These are phyloP conservation scores for Lycaon pictus DNA, from an alignment of 2,113 vertebrate genomes.

Conservation along the genomic window DNA sequence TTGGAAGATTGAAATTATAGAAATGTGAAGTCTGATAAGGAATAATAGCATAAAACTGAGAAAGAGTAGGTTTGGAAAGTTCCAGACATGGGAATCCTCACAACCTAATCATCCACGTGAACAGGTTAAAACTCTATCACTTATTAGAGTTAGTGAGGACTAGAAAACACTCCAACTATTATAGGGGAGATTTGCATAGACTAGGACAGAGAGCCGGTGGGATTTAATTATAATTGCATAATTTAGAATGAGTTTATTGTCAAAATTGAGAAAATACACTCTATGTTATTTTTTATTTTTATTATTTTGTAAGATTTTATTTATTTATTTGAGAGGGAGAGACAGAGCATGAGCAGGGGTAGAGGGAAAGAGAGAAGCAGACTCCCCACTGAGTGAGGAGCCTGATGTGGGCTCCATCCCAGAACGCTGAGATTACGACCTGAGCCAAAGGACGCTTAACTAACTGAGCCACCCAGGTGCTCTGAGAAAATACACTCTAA, in stretches of 20 bases:
- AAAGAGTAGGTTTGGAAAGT: background rate
- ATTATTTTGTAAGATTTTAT: too few relatives aligned
- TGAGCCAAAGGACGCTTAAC: too few relatives aligned
- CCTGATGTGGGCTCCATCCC: too few relatives aligned
- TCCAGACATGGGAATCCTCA: background rate
- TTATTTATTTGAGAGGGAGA: too few relatives aligned
- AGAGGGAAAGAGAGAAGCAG: too few relatives aligned
- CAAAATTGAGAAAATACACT: background rate
- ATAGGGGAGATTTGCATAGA: background rate
- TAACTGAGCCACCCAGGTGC: too few relatives aligned
- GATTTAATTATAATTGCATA: background rate
- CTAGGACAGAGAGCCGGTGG: background rate
- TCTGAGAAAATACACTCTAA: background rate
- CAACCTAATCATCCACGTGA: background rate
- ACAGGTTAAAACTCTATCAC: background rate
- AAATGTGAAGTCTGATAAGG: background rate
- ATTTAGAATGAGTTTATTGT: background rate
- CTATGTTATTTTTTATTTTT: background rate
- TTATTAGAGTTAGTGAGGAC: background rate
- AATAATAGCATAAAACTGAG: background rate
- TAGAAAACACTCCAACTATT: background rate
- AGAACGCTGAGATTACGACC: too few relatives aligned
- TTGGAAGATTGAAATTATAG: background rate
- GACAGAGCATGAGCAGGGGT: too few relatives aligned
- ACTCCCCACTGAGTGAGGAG: too few relatives aligned